Conservation (phyloP, 2,113 vertebrate genomes). For the Malurus melanocephalus region DNA sequence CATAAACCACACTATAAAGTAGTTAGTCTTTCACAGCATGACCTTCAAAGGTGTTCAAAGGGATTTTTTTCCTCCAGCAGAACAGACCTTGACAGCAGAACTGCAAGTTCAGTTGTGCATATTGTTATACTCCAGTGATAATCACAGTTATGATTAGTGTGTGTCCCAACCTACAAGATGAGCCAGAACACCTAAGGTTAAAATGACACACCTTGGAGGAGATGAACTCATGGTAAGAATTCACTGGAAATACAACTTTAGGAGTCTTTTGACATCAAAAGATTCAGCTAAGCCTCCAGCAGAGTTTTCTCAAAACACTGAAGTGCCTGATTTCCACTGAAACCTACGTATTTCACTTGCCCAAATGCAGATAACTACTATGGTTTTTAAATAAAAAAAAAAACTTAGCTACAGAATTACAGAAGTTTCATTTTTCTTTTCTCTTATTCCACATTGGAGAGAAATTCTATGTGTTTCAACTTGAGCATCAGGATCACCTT, state of each 20-base stretch:
- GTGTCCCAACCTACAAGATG: neutral
- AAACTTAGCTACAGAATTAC: neutral
- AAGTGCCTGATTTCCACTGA: neutral
- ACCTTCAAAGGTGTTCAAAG: constrained; percentile 49
- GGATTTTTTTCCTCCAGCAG: neutral
- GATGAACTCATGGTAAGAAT: neutral
- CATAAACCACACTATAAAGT: constrained; percentile 19
- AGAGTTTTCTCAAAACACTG: neutral
- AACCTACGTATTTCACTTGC: neutral
- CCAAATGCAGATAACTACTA: neutral
- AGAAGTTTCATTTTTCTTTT: neutral
- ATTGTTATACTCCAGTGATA: neutral
- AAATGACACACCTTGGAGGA: neutral
- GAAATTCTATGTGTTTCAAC: neutral
- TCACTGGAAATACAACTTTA: neutral
- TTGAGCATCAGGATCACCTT: neutral
- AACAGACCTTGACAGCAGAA: constrained; percentile 27
- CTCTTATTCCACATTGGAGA: neutral
- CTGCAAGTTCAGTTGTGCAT: neutral
- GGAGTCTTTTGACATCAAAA: neutral
- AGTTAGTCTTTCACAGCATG: neutral
- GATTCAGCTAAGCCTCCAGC: neutral
- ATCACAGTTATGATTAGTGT: neutral
- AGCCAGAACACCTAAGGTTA: constrained; percentile 22
- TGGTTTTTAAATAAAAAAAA: neutral